Percentiles rank a stretch among this genome's conserved stretches.
Evolutionary conservation across 2,113 vertebrate species (phyloP).

Genomic region (Amazona guildingii): DNA sequence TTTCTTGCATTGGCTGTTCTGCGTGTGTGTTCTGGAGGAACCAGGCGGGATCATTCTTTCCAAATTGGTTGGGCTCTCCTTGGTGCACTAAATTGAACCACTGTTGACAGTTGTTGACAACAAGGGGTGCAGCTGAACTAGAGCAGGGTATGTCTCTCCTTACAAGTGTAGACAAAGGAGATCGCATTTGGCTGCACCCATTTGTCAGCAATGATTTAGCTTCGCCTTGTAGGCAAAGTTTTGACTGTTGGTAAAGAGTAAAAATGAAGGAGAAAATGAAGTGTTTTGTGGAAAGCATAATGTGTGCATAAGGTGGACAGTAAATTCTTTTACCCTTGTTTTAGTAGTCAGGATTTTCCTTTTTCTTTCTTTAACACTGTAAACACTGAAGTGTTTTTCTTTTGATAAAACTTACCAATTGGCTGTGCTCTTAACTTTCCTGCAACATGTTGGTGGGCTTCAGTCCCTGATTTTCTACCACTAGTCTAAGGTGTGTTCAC

Average conservation of each 20-base stretch:
- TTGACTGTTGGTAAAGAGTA: neutral
- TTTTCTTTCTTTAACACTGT: neutral
- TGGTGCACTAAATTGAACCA: neutral
- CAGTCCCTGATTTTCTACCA: neutral
- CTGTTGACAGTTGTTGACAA: constrained; percentile 35
- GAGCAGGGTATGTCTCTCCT: neutral
- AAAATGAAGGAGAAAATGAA: neutral
- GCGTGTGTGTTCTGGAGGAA: constrained; percentile 18
- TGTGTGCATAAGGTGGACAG: neutral
- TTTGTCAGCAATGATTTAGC: constrained; percentile 26
- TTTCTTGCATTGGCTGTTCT: neutral
- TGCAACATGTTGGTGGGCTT: neutral
- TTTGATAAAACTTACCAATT: neutral
- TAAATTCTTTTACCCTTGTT: neutral
- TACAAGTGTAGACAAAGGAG: constrained; percentile 20
- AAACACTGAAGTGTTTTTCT: neutral
- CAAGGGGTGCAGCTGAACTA: constrained; percentile 16
- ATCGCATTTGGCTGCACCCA: neutral
- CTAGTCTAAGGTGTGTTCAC: neutral
- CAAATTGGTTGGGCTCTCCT: constrained; percentile 17
- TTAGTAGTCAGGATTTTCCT: neutral
- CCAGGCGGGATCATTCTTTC: constrained; percentile 10
- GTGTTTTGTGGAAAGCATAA: neutral
- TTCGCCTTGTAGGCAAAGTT: neutral
- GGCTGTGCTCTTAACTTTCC: neutral